Evolutionary conservation across 2,113 vertebrate genomes (phyloP).

Genomic region (Aplodontia rufa): DNA sequence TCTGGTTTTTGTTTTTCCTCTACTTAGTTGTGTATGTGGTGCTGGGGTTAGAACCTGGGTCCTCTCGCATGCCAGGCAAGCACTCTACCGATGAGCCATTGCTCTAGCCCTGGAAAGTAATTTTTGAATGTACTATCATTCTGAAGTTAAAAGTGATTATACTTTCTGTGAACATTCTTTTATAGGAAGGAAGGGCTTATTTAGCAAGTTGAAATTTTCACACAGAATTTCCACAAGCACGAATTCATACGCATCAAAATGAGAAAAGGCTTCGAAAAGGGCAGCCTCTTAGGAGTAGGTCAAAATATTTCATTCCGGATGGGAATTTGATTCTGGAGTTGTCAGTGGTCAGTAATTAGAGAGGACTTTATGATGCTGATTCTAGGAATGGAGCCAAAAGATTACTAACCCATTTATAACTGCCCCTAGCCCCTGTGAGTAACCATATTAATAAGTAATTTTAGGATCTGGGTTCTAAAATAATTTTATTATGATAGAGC

Average conservation of each 20-base stretch:
- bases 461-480: conserved; percentile 40
- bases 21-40: too few relatives aligned
- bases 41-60: too few relatives aligned
- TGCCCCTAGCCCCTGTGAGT: background rate
- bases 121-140: background rate
- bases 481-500: conserved; percentile 56
- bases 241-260: background rate
- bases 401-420: conserved; percentile 17
- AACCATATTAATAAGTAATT: conserved; percentile 30
- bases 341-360: background rate
- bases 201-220: conserved; percentile 43
- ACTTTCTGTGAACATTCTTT: conserved; percentile 3
- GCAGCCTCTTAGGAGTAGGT: background rate
- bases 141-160: background rate
- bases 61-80: too few relatives aligned
- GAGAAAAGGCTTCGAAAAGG: conserved; percentile 10
- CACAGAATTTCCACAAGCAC: background rate
- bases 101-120: too few relatives aligned
- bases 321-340: conserved; percentile 37
- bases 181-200: background rate
- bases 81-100: too few relatives aligned
- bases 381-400: conserved; percentile 47
- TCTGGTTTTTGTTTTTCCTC: too few relatives aligned
- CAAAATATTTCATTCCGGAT: background rate
- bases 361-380: conserved; percentile 13